phyloP scores from a whole-genome alignment of 2,113 vertebrate species.

The Pluvianellus socialis region DNA sequence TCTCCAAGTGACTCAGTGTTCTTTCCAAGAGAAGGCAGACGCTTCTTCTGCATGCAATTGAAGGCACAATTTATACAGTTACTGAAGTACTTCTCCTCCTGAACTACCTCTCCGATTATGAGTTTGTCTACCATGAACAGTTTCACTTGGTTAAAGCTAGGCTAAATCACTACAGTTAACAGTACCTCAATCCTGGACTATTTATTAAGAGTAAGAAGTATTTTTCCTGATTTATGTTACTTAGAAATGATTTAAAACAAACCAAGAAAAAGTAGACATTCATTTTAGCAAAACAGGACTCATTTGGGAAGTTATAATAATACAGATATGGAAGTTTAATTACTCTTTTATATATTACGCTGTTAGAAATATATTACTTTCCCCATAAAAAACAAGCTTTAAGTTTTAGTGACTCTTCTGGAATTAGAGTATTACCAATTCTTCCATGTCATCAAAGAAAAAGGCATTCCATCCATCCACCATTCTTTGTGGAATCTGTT shows the following conservation, averaged over 20 bases:
- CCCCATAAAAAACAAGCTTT: background rate
- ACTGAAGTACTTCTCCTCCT: background rate
- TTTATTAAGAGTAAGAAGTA: background rate
- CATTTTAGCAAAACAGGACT: background rate
- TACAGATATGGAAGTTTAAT: background rate
- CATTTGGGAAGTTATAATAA: background rate
- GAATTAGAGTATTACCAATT: constrained; percentile 82
- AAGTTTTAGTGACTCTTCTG: background rate
- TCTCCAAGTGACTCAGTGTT: constrained; percentile 93
- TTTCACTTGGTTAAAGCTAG: background rate
- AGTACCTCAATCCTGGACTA: background rate
- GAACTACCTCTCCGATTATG: background rate
- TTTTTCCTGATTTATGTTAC: background rate
- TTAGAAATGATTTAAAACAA: background rate
- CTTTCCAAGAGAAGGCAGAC: constrained; percentile 81
- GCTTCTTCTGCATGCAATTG: constrained; percentile 77
- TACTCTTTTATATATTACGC: background rate
- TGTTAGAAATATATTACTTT: background rate
- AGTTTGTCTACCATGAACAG: background rate
- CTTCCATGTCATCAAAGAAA: constrained; percentile 92
- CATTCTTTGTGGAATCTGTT: constrained; percentile 88
- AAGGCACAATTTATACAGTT: background rate
- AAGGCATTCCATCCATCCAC: constrained; percentile 98
- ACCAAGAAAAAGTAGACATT: background rate
- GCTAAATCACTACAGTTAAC: background rate